Evolutionary conservation across 2,888 invertebrate species (phyloP).

Genomic region (Cepaea hortensis): DNA sequence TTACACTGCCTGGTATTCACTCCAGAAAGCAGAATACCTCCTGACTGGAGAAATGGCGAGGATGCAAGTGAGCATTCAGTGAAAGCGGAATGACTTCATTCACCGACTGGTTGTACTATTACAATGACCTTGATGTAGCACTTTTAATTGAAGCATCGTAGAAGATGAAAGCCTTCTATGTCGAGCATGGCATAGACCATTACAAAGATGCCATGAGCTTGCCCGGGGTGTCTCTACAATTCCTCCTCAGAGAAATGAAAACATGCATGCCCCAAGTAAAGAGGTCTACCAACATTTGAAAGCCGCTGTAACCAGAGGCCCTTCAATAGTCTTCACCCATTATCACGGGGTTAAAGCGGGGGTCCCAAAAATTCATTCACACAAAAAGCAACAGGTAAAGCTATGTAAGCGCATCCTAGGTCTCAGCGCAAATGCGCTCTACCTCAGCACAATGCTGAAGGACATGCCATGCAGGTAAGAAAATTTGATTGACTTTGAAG

Average conservation of each 20-base stretch:
- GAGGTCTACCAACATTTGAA: background rate
- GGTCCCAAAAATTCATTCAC: background rate
- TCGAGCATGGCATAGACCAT: background rate
- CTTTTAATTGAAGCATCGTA: background rate
- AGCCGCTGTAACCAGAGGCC: background rate
- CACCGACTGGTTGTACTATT: background rate
- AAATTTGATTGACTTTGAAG: background rate
- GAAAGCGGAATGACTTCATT: background rate
- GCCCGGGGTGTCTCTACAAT: background rate
- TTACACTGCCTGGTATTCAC: background rate
- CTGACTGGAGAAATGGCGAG: background rate
- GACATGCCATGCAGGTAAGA: background rate
- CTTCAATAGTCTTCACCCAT: background rate
- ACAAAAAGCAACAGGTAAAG: background rate
- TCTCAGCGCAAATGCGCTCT: background rate
- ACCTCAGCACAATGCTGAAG: background rate
- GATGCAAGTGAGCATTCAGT: background rate
- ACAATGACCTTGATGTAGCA: background rate
- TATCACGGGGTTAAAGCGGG: background rate
- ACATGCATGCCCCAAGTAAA: background rate
- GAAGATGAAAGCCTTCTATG: constrained; percentile 1
- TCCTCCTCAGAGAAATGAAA: background rate
- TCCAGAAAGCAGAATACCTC: background rate
- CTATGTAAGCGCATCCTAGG: background rate
- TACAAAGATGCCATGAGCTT: background rate